Evolutionary conservation across 2,113 vertebrate species (phyloP).

Genomic region (Pygoscelis antarcticus): DNA sequence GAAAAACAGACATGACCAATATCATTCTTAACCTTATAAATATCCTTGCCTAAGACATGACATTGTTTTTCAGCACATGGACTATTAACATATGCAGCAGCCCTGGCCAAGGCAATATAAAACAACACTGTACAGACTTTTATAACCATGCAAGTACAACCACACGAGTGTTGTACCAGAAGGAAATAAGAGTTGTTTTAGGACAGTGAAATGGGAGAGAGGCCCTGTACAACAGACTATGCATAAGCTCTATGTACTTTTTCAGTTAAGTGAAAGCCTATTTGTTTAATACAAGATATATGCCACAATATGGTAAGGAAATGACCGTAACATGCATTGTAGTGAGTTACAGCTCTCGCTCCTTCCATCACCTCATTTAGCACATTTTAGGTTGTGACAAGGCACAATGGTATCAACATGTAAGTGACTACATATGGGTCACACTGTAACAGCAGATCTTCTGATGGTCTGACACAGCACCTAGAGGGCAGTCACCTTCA

Average conservation of each 20-base stretch:
- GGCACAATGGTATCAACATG: background rate
- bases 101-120: background rate
- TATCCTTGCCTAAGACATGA: background rate
- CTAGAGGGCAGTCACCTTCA: too few relatives aligned
- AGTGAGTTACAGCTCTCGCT: background rate
- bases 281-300: background rate
- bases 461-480: background rate
- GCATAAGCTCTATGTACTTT: background rate
- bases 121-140: background rate
- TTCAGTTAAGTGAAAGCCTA: background rate
- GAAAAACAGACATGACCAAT: background rate
- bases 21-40: background rate
- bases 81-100: background rate
- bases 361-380: background rate
- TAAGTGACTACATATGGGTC: too few relatives aligned
- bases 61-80: background rate
- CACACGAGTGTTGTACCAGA: fast-evolving
- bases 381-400: background rate
- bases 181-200: background rate
- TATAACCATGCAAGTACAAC: background rate
- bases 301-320: background rate
- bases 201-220: background rate
- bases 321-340: background rate
- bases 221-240: background rate
- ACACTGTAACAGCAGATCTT: background rate